Base-by-base conservation (phyloP, 2,888 invertebrate species). In the Ariolimax columbianus region DNA sequence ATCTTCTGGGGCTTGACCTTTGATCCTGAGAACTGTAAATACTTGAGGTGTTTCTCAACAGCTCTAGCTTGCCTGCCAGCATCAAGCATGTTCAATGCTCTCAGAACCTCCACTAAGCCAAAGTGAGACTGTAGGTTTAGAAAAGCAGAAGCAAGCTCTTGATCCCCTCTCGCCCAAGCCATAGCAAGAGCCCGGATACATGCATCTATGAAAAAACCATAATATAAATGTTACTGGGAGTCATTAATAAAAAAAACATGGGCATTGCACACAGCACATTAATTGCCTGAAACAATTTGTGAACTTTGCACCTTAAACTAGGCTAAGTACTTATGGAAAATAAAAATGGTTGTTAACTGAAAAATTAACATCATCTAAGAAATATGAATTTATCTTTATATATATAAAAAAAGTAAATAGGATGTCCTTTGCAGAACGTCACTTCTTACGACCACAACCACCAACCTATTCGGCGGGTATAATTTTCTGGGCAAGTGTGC, bases 101-200 rank as follows among this genome's bases (percentile, higher is more conserved):
- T 93, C 26, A 92, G 88, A 1, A 93, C 92, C 86, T 93, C 93
- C n/a, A 90, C 91, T 78, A 93, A 84, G 17, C 93, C 91, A 89
- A 91, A 93, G 79, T 88, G 87, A 6, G 90, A 89, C 14, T 89
- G 86, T 79, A 91, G 88, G 30, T 88, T 55, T 17, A 94, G 89
- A 59, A 93, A 90, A n/a, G 91, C 88, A 38, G 91, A 87, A 0
- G 92, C 91, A 85, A 94, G 80, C n/a, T 90, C 90, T 79, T 90
- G 88, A 86, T 93, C 93, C 75, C 92, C 89, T 43, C 93, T 88
- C 9, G 93, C 92, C 93, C 92, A 93, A 2, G 94, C 93, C 38
- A 93, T 92, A 19, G 93, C 92, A 51, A 94, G 83, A 7, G 91
- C 91, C 75, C 92, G 87, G 19, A 93, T 90, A 77, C 91, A 88